Evolutionary conservation across 2,888 invertebrate species (phyloP).

Genomic region (Lucinisca nassula): DNA sequence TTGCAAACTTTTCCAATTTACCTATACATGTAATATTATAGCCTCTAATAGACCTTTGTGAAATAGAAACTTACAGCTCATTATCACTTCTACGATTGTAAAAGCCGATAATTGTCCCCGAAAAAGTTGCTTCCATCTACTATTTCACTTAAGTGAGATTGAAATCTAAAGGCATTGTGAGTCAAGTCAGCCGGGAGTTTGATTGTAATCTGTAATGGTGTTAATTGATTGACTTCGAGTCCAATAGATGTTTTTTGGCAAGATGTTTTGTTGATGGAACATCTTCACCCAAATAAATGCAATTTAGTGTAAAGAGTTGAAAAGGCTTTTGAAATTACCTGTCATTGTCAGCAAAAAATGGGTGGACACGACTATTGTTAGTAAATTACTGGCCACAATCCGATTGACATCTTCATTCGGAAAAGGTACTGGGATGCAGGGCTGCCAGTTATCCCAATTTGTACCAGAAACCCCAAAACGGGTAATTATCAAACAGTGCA

Average conservation of each 20-base stretch:
- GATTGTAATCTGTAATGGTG: neutral
- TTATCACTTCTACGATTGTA: constrained; percentile 4
- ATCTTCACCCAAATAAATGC: too few species aligned
- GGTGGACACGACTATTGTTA: too few species aligned
- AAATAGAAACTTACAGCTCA: neutral
- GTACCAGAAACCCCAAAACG: too few species aligned
- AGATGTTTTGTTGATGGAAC: too few species aligned
- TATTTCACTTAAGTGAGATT: neutral
- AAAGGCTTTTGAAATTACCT: too few species aligned
- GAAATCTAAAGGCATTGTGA: neutral
- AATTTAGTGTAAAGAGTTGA: too few species aligned
- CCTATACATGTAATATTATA: neutral
- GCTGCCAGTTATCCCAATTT: too few species aligned
- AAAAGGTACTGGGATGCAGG: too few species aligned
- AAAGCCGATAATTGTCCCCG: constrained; percentile 8
- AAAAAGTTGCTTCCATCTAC: neutral
- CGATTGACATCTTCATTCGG: too few species aligned
- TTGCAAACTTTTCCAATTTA: neutral
- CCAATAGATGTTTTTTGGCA: neutral
- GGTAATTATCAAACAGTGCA: too few species aligned
- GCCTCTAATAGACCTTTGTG: neutral
- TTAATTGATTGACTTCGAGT: neutral
- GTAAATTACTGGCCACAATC: too few species aligned
- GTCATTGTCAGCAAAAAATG: too few species aligned
- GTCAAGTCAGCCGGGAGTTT: neutral